These are phyloP conservation scores for Lasaia peninsularis DNA, from an alignment of 1,140 invertebrate genomes.

Conservation along the genomic window DNA sequence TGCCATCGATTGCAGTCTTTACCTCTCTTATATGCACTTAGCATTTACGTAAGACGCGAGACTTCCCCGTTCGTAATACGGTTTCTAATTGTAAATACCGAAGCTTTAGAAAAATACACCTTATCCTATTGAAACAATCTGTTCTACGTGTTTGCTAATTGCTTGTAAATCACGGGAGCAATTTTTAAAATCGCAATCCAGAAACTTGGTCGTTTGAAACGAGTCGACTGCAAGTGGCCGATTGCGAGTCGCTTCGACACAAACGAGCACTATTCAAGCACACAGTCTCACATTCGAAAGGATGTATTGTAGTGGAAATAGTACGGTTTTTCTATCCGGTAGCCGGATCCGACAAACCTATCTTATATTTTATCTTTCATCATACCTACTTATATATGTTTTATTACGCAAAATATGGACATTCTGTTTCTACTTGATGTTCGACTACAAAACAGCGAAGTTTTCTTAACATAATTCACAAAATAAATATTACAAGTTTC, in stretches of 20 bases:
- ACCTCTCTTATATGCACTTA: not conserved
- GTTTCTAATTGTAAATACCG: slow-evolving; percentile 28
- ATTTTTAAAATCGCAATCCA: not conserved
- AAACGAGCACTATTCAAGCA: slow-evolving; percentile 33
- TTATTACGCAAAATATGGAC: no score
- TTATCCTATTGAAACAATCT: not conserved
- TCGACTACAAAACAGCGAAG: no score
- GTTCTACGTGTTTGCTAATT: slow-evolving; percentile 4
- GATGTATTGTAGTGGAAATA: not conserved
- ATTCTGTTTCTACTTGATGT: no score
- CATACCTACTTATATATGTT: no score
- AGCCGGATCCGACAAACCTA: not conserved
- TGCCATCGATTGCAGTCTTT: not conserved
- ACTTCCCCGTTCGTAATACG: slow-evolving; percentile 6
- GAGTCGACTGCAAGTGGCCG: slow-evolving; percentile 59
- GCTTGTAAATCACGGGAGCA: slow-evolving; percentile 9
- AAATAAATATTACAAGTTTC: no score
- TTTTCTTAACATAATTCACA: no score
- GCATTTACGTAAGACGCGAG: slow-evolving; percentile 12
- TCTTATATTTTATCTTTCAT: no score
- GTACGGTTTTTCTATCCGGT: not conserved
- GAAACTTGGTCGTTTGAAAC: slow-evolving; percentile 26
- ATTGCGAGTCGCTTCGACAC: slow-evolving; percentile 40
- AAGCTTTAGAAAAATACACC: slow-evolving; percentile 51
- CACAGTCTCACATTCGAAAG: slow-evolving; percentile 39